Conservation (phyloP, 2,888 invertebrate species). For the Ecliptopera silaceata region DNA sequence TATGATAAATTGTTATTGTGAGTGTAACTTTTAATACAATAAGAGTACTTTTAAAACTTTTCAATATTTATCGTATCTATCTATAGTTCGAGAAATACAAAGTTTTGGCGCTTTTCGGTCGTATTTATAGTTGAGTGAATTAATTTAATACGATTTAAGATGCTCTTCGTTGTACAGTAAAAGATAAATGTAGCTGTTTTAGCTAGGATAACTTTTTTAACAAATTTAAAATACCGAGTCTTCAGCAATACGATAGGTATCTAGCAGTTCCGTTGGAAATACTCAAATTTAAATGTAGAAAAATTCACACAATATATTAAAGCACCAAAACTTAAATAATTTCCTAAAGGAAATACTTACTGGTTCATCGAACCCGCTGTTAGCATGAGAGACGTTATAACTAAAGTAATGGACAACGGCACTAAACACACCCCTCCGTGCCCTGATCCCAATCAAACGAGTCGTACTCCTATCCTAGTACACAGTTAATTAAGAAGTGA, state of each 20-base stretch:
- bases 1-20: conserved; percentile 81
- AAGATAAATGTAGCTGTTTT: conserved; percentile 75
- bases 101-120: conserved; percentile 67
- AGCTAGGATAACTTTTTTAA: conserved; percentile 81
- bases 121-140: conserved; percentile 62
- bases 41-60: conserved; percentile 67
- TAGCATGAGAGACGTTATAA: conserved; percentile 36
- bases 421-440: conserved; percentile 44
- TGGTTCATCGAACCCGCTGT: conserved; percentile 45
- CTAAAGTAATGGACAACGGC: conserved; percentile 63
- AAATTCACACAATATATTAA: conserved; percentile 59
- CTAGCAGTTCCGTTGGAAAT: conserved; percentile 64
- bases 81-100: conserved; percentile 50
- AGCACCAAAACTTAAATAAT: conserved; percentile 72
- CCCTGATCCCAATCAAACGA: conserved; percentile 9
- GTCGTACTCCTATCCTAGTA: conserved; percentile 45
- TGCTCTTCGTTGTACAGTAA: conserved; percentile 78
- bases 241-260: conserved; percentile 69
- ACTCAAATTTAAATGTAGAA: conserved; percentile 48
- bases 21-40: conserved; percentile 78
- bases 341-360: conserved; percentile 57
- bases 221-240: conserved; percentile 71
- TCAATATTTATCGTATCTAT: conserved; percentile 62
- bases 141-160: conserved; percentile 66
- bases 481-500: conserved; percentile 66